Evolutionary conservation across 1,140 invertebrate genomes (phyloP), one percentile per base, ranked within the genome.

Genomic region (Habropoda laboriosa): DNA sequence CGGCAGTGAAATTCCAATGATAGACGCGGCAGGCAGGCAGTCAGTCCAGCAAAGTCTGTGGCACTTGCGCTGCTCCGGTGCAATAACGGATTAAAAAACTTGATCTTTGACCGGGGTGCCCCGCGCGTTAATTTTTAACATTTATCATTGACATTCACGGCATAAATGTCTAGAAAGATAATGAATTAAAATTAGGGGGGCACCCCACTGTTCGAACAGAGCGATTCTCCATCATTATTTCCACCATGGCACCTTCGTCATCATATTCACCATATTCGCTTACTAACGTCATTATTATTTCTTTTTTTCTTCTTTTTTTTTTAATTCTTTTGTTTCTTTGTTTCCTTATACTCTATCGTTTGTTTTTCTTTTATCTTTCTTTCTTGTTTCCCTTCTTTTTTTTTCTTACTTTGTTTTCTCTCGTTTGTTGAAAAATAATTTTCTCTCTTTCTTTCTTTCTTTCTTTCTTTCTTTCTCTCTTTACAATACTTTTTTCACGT

Each of bases 1-100:
- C 92, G 92, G 92, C 92, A 93, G 92, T 93, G 92, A 93, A 93
- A 93, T 93, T 92, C 92, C 92, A 93, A 92, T 91, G 91, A 92
- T 92, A 92, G 89, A 92, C 88, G 88, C 90, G 88, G 85, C 87
- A 87, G 87, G 86, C 87, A 89, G 89, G 86, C 89, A 89, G 83
- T 89, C 88, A 85, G 80, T 91, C 83, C 85, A 85, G 78, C 86
- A 86, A 81, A 87, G 85, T 90, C 82, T 88, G 88, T 90, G 86
- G 85, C 87, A 90, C 87, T 90, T 85, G 82, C 87, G 82, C 89
- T 90, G 88, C 89, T 89, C 79, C 75, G 84, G 80, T 86, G 88
- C 85, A 45, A 79, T 85, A 85, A 82, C 51, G 64, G 66, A 87
- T 87, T 78, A 87, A 90, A 90, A 89, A 71, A 71, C 35, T 85